Conservation (phyloP, 2,888 invertebrate species). For the Melinopterus prodromus region DNA sequence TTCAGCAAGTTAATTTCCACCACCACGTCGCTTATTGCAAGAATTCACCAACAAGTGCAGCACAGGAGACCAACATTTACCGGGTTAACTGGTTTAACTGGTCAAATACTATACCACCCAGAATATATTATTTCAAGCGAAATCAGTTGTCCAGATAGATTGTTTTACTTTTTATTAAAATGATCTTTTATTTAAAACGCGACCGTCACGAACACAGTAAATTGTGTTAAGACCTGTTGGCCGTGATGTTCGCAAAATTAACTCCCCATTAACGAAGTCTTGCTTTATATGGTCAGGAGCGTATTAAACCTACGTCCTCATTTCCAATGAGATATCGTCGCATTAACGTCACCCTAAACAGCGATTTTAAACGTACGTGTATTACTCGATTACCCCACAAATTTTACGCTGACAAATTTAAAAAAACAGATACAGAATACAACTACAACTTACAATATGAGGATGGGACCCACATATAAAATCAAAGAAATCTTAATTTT, state of each 20-base stretch:
- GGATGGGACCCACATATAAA: too few relatives aligned
- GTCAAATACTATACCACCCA: too few relatives aligned
- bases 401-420: not conserved
- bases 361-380: not conserved
- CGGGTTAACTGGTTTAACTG: too few relatives aligned
- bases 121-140: too few relatives aligned
- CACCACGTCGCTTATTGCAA: too few relatives aligned
- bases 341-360: slow-evolving; percentile 13
- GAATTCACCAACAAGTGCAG: too few relatives aligned
- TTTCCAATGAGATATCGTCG: slow-evolving; percentile 24
- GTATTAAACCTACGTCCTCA: slow-evolving; percentile 18
- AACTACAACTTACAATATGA: too few relatives aligned
- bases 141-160: too few relatives aligned
- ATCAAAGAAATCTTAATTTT: too few relatives aligned
- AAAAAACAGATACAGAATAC: not conserved
- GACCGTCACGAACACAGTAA: not conserved
- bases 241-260: not conserved
- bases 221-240: not conserved
- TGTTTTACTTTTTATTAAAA: not conserved
- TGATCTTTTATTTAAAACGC: not conserved
- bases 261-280: slow-evolving; percentile 23
- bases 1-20: too few relatives aligned
- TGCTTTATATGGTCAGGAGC: slow-evolving; percentile 24
- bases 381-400: not conserved
- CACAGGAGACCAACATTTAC: too few relatives aligned